Evolutionary conservation across 2,113 vertebrate species (phyloP), one percentile per base, ranked within the genome.

Genomic region (Gallinago undulata): DNA sequence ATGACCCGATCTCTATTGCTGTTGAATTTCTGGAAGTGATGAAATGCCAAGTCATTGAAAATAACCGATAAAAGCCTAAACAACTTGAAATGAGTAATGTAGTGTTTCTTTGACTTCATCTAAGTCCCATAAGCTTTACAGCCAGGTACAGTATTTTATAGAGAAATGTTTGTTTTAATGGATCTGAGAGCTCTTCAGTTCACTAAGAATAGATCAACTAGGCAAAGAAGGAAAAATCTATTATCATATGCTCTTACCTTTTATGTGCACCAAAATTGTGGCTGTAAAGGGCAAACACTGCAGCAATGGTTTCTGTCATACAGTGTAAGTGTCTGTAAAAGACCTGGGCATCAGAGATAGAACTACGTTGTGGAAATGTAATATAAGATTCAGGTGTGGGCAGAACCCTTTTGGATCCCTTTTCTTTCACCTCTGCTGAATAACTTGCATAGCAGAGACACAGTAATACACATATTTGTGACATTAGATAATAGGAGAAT

Each of bases 1-100:
- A 94, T 97, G 94, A 98, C 96, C 96, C 43, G 17, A 59, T 76
- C 87, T 90, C 97, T 97, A 97, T 43, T 96, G 84, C 81, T 94
- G 69, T 67, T 95, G 89, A 93, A 89, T 97, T 97, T 98, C 79
- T 83, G 89, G 91, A 95, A 95, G 66, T 85, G 48, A 96, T 95
- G 70, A 97, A 97, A 96, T 96, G 66, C 69, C 87, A 97, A 89
- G 53, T 95, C 56, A 64, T 41, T 97, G 83, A 51, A 95, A 97
- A 96, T 83, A 95, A 95, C 23, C 2, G 28, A 84, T 90, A 90
- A 89, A 56, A 93, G 31, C 50, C n/a, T 94, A 91, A 98, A 94
- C 69, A 90, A 90, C 91, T 23, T 89, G 66, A 96, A 95, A 95
- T 88, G 19, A 96, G 57, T 69, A 90, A 92, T 69, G 67, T 19